Base-by-base conservation (phyloP, 2,888 invertebrate species). In the Rutpela maculata region DNA sequence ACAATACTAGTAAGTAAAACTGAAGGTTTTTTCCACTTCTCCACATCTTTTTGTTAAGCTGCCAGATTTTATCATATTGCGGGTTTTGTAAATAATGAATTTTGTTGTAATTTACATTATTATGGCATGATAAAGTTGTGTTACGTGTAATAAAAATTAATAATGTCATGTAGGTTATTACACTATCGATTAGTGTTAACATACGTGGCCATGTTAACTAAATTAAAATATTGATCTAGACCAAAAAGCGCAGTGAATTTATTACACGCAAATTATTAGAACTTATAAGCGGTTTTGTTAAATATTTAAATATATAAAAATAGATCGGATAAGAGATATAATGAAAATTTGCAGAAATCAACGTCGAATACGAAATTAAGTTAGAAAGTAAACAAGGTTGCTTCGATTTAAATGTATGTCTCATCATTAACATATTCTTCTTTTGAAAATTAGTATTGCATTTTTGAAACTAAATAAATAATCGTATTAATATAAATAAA, bases 91-190 rank as follows among this genome's bases (percentile, higher is more conserved):
- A 50, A 50, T 50, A 50, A 50, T 50, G 15, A n/a, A n/a, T 50
- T 50, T n/a, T 50, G 50, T 2, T 50, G 6, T 15, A 50, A 50
- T 50, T n/a, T 50, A 50, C 50, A 17, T 50, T 6, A n/a, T n/a
- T 50, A n/a, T n/a, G 6, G n/a, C 15, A 1, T n/a, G 12, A 15
- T 19, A 59, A 59, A 59, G 18, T 18, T 15, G 19, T 59, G 11
- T 59, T 59, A 19, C 59, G 59, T 19, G 59, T 18, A 59, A 22
- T 15, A 11, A 18, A 15, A 59, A 12, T 19, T 22, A 22, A 19
- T 59, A 59, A 59, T 59, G 50, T 50, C n/a, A 17, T 50, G 19
- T 22, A 22, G 22, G 19, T 59, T 59, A 59, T 59, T 19, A 59
- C 59, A 19, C 11, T 59, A 59, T 59, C 59, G 59, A 59, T 19